Base-by-base conservation (phyloP, 2,113 vertebrate species). In the Stigmatopora nigra region DNA sequence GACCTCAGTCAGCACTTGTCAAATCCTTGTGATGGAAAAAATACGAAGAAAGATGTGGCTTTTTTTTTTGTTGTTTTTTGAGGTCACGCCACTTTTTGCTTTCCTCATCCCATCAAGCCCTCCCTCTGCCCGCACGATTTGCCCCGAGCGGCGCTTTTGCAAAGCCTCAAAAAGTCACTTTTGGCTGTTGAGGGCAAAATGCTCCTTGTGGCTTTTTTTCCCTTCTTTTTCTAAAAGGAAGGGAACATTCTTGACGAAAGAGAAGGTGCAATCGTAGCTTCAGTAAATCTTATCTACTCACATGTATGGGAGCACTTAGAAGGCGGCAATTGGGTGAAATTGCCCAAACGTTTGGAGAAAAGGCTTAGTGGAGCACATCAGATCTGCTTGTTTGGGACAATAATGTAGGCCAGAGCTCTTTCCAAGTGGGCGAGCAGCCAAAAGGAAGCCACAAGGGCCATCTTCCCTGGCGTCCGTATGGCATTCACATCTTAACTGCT, bases 51-150 rank as follows among this genome's bases (percentile, higher is more conserved):
- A 78, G 13, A 61, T 7, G 83, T 71, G 80, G 81, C 62, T 69
- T 81, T 79, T 72, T 83, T 76, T 79, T 80, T 83, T 87, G 84
- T 81, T 79, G 71, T 83, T 76, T 79, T 80, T 83, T 87, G 84
- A 76, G 88, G 87, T 82, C n/a, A 48, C 73, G 64, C 65, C 67
- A 72, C 62, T 66, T 71, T 73, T 77, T 78, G 69, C 65, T 72
- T 72, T 69, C 81, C 76, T 79, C 58, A 71, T 83, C 78, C 78
- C 76, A 80, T 77, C 73, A 67, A 67, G 72, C 51, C 52, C 52
- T 55, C 53, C 13, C 20, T 72, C 64, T 61, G 73, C 59, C 75
- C 86, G 69, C 83, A 78, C 68, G 77, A 74, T 59, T 73, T 73
- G 79, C 71, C 73, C 69, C 58, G 61, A 66, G 81, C 72, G 76